phyloP scores from a whole-genome alignment of 2,113 vertebrate species.

The Ptychochromis oligacanthus region DNA sequence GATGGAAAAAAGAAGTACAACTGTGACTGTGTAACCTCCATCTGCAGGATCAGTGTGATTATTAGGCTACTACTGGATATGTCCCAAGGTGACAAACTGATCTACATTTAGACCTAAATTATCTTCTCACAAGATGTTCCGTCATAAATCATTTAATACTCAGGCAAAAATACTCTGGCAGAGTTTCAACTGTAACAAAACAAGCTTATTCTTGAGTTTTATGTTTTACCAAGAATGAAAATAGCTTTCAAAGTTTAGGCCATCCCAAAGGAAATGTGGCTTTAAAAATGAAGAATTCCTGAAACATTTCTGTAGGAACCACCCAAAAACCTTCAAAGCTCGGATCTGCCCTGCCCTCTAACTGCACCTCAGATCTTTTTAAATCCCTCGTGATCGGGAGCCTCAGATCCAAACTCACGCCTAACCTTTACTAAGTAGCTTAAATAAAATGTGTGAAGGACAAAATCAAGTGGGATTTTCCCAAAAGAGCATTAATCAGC shows the following conservation, averaged over 20 bases:
- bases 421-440: background rate
- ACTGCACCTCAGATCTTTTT: background rate
- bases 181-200: background rate
- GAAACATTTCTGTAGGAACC: background rate
- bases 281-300: background rate
- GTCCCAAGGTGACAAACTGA: background rate
- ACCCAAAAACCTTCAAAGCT: background rate
- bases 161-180: background rate
- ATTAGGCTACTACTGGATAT: background rate
- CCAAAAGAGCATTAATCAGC: background rate
- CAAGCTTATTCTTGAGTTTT: background rate
- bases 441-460: background rate
- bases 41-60: background rate
- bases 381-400: background rate
- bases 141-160: background rate
- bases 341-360: background rate
- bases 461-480: background rate
- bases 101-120: background rate
- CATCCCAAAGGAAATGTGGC: background rate
- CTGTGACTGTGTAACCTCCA: background rate
- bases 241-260: background rate
- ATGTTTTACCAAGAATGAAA: background rate
- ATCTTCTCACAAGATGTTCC: background rate
- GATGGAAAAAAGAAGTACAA: no score
- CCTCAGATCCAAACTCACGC: background rate